Conservation (phyloP, 2,797 vertebrate species). For the Onychomys torridus region DNA sequence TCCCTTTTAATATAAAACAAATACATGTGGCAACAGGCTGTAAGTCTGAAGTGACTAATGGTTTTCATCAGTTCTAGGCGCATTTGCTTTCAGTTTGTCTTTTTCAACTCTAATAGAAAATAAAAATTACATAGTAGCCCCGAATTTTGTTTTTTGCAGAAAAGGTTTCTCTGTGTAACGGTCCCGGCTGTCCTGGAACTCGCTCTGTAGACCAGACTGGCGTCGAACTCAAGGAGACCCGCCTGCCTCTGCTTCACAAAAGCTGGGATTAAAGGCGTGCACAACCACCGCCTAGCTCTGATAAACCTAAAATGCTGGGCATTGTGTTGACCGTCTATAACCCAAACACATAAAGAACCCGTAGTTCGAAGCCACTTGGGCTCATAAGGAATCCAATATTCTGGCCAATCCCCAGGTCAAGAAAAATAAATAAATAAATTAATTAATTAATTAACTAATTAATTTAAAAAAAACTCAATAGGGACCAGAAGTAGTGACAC, state of each 20-base stretch:
- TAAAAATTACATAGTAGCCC: not conserved
- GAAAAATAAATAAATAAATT: not conserved
- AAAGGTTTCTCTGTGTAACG: not conserved
- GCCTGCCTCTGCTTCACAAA: not conserved
- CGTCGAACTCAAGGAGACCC: not conserved
- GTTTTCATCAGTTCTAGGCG: not conserved
- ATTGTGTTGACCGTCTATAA: not conserved
- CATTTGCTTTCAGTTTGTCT: not conserved
- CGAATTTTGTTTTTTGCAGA: not conserved
- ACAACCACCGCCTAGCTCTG: not conserved
- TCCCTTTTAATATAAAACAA: slow-evolving; percentile 4
- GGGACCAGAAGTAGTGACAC: not conserved
- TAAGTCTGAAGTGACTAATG: not conserved
- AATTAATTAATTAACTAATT: no score
- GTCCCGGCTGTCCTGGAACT: not conserved
- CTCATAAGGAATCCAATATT: not conserved
- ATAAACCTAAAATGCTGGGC: not conserved
- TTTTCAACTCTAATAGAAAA: slow-evolving; percentile 14
- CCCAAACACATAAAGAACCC: not conserved
- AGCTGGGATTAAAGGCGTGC: not conserved
- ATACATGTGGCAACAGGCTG: not conserved
- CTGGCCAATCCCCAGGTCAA: not conserved
- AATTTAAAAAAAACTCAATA: not conserved
- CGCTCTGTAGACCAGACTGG: not conserved
- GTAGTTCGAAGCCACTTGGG: not conserved